Evolutionary conservation across 2,888 invertebrate genomes (phyloP), one percentile per base, ranked within the genome.

Genomic region (Lycophotia porphyrea): DNA sequence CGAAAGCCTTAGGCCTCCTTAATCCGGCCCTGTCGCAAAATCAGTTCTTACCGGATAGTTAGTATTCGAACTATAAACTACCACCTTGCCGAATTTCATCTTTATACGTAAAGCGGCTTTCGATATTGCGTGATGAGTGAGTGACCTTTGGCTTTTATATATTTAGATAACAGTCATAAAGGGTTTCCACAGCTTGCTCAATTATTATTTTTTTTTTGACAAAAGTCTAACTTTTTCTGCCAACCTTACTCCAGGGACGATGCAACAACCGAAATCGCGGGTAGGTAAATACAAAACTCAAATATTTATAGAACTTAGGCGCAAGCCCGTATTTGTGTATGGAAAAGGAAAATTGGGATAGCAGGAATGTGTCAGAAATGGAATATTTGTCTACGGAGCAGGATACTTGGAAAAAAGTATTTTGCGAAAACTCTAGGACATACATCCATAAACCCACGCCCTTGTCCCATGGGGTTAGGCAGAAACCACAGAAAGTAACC

Each of bases 231-330:
- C 70, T 83, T 86, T 80, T 81, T 79, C 63, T 78, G 72, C 68
- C 36, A 49, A 72, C 79, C 52, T 68, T 80, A 74, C 83, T 74
- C 73, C 70, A 64, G 79, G 73, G 85, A 81, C 74, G 78, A 27
- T 88, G 88, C 84, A 89, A 81, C 82, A 83, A 72, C 77, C 74
- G 81, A 87, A 88, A 84, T 86, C 84, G 74, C 76, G 87, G 76
- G 82, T 80, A 84, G 66, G 86, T 85, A 89, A 89, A 91, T 87
- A 92, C 88, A 90, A 89, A 91, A 91, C 89, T 93, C 92, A 92
- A 93, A 93, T 93, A 93, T 93, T 93, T 93, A 93, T 93, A 88
- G 88, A 91, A 91, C 90, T 91, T 89, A 84, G 86, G 89, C 89
- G 88, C 87, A 89, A 90, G 88, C 88, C 85, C 84, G 87, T 90